These are phyloP conservation scores for Antheraea mylitta DNA, from an alignment of 1,140 invertebrate species.

Conservation along the genomic window DNA sequence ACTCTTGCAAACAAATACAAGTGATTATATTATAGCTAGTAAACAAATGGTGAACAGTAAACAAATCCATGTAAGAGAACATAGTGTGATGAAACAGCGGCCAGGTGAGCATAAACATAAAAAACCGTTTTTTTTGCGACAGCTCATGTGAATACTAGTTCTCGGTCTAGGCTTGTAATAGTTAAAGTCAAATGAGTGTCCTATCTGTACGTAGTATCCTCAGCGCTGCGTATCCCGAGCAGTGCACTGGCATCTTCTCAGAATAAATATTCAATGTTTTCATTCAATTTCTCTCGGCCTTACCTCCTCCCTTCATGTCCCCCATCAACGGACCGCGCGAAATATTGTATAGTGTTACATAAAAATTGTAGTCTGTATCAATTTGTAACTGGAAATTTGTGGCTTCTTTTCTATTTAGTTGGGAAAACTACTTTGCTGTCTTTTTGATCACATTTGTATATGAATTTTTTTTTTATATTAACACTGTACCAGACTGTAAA, in stretches of 20 bases:
- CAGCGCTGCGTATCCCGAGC: slow-evolving; percentile 17
- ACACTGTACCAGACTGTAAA: too few species aligned
- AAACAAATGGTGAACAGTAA: too few species aligned
- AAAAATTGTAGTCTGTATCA: not conserved
- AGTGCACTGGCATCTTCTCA: slow-evolving; percentile 40
- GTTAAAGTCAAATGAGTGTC: not conserved
- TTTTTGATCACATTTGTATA: too few species aligned
- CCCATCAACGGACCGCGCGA: not conserved
- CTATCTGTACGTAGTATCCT: not conserved
- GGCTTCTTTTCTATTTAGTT: not conserved
- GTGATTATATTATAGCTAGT: too few species aligned
- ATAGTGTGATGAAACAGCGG: too few species aligned
- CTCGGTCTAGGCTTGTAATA: too few species aligned
- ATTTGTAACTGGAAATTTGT: not conserved
- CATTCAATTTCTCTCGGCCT: slow-evolving; percentile 54
- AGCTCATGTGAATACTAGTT: too few species aligned
- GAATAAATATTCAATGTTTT: slow-evolving; percentile 72
- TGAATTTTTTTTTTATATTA: too few species aligned
- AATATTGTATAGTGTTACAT: not conserved
- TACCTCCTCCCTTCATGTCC: slow-evolving; percentile 5
- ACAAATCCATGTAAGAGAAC: too few species aligned
- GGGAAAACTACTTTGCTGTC: not conserved
- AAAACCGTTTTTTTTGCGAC: too few species aligned
- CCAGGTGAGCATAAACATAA: too few species aligned
- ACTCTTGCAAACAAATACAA: too few species aligned